A percentile compares a stretch with the other conserved stretches of the same genome.
Evolutionary conservation across 2,113 vertebrate species (phyloP).

Genomic region (Scalopus aquaticus): DNA sequence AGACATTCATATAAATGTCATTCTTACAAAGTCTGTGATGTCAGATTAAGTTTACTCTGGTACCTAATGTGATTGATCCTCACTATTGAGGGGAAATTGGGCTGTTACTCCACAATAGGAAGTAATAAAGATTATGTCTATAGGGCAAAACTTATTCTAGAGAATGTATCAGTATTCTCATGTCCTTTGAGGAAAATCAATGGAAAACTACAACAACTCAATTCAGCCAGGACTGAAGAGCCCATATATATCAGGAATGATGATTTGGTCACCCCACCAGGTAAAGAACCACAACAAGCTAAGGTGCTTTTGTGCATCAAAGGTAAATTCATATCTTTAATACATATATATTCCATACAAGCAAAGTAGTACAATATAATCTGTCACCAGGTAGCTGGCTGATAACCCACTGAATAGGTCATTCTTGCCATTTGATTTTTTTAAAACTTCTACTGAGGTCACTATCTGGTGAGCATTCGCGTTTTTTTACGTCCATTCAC

Average conservation of each 20-base stretch:
- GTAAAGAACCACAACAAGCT: background rate
- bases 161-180: background rate
- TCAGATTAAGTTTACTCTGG: background rate
- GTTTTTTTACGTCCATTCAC: background rate
- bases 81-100: background rate
- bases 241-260: background rate
- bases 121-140: background rate
- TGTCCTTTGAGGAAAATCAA: background rate
- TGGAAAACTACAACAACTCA: background rate
- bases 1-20: background rate
- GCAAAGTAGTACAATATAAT: background rate
- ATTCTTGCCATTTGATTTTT: background rate
- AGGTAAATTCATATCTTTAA: background rate
- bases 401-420: background rate
- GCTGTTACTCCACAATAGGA: background rate
- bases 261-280: background rate
- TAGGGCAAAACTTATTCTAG: background rate
- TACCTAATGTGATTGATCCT: background rate
- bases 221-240: background rate
- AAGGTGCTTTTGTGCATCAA: background rate
- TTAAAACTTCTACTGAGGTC: background rate
- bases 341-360: background rate
- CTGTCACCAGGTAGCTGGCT: background rate
- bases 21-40: background rate
- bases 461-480: background rate